phyloP scores from a whole-genome alignment of 2,888 invertebrate species.

The Alitta virens region DNA sequence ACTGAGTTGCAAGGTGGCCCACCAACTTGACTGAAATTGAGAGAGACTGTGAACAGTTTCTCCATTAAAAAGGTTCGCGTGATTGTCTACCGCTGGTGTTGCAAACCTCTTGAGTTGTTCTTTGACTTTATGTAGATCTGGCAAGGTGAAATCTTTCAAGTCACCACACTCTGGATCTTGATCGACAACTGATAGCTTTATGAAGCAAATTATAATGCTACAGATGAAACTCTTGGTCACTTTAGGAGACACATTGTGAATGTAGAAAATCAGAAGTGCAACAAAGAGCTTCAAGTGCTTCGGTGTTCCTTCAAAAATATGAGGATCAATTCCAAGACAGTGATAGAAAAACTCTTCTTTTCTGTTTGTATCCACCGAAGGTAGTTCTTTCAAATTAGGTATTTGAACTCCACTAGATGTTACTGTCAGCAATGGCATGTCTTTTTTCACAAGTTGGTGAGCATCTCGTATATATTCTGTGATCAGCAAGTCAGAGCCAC shows the following conservation, averaged over 20 bases:
- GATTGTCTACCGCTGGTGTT: constrained; percentile 26
- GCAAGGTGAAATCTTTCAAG: too few species aligned
- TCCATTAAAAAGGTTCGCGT: constrained; percentile 31
- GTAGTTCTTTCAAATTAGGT: constrained; percentile 10
- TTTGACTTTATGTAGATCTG: neutral
- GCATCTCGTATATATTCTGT: constrained; percentile 40
- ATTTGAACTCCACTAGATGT: neutral
- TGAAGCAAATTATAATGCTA: constrained; percentile 29
- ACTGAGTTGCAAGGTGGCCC: constrained; percentile 43
- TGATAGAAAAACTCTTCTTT: neutral
- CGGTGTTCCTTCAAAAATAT: constrained; percentile 4
- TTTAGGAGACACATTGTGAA: constrained; percentile 34
- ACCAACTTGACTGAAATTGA: constrained; percentile 51
- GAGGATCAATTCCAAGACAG: constrained; percentile 23
- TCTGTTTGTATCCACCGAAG: neutral
- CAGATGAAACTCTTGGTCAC: constrained; percentile 31
- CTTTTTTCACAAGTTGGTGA: constrained; percentile 27
- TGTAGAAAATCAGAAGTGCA: constrained; percentile 34
- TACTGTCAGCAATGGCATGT: neutral
- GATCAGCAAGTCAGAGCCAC: neutral
- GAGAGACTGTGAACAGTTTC: constrained; percentile 44
- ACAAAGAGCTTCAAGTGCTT: constrained; percentile 10
- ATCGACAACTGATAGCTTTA: constrained; percentile 22
- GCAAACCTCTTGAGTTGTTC: constrained; percentile 31
- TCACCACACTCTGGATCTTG: neutral